Evolutionary conservation across 2,888 invertebrate species (phyloP), one percentile per base, ranked within the genome.

Genomic region (Andrena flavipes): DNA sequence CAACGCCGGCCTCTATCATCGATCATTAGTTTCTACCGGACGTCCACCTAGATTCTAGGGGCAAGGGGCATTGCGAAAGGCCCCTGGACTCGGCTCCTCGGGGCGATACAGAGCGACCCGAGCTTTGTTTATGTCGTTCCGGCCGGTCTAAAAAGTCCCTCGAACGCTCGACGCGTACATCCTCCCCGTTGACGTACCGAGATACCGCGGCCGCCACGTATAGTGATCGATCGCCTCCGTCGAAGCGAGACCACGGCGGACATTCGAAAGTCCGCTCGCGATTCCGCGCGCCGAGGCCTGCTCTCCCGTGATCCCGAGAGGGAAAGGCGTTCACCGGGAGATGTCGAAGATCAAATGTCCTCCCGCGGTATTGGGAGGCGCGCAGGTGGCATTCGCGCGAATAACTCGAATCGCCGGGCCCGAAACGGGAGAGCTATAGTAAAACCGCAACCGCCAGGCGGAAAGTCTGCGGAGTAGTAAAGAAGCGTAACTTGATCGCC

Each of bases 11-110:
- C 87, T 76, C 88, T 85, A 85, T 88, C 87, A 88, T 88, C 88
- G 85, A 88, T 88, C 88, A 88, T 87, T 86, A 84, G 79, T 81
- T 65, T 84, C 80, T 79, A 51, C 73, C 51, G 79, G 68, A 84
- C 79, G 84, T 84, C 82, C 80, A 78, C 76, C 74, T 80, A 82
- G 84, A 85, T 69, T 23, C 23, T 56, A 23, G 81, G 81, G 79
- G 84, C 84, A 81, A 85, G 74, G 56, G 35, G 72, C 78, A 30
- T 71, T 75, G 74, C 85, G 77, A 86, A 82, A 81, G 80, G 60
- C 59, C 20, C 10, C 48, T 49, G 48, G 49, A n/a, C 70, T 72
- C 49, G 20, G 69, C 23, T 56, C 23, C 56, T 75, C 65, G 23
- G 60, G 48, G 51, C 70, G 69, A 64, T 60, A 23, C 64, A 20